Base-by-base conservation (phyloP, 2,113 vertebrate genomes). In the Pelvicachromis taeniatus region DNA sequence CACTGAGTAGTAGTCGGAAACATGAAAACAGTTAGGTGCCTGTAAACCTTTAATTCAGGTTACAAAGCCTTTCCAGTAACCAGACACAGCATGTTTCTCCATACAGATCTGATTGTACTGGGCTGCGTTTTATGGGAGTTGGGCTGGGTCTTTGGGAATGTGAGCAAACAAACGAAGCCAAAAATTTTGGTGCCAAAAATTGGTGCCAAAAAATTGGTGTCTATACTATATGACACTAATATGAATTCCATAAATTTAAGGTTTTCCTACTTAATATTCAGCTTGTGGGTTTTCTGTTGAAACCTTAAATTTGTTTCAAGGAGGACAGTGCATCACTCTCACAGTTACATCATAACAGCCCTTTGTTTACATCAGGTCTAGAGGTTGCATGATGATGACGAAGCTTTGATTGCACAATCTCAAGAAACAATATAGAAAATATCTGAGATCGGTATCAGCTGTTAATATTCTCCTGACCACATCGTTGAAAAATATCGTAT, bases 181-280 rank as follows among this genome's bases (percentile, higher is more conserved):
- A 54, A 54, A 0, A 0, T 12, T 54, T n/a, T n/a, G n/a, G n/a
- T n/a, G n/a, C 52, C 6, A 21, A 54, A 54, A 0, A 0, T 12
- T 54, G n/a, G n/a, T 54, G 52, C n/a, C 52, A 11, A 21, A 54
- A 54, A 0, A 0, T 12, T 54, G n/a, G n/a, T 54, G 52, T 54
- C n/a, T 54, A 54, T 21, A 54, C n/a, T 2, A 0, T 33, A n/a
- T n/a, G n/a, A n/a, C n/a, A n/a, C n/a, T n/a, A n/a, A 7, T 56
- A 16, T 59, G 29, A 33, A 59, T 33, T 59, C 58, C 19, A 33
- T 59, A 19, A 59, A 59, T 59, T 9, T 59, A 59, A 17, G 3
- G 31, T 59, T 59, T 17, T 3, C 56, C 9, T 59, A 33, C 31
- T 59, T 59, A 3, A 59, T 59, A 59, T 59, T 33, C 14, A 59